Evolutionary conservation across 2,888 invertebrate genomes (phyloP), one percentile per base, ranked within the genome.

Genomic region (Antheraea yamamai): DNA sequence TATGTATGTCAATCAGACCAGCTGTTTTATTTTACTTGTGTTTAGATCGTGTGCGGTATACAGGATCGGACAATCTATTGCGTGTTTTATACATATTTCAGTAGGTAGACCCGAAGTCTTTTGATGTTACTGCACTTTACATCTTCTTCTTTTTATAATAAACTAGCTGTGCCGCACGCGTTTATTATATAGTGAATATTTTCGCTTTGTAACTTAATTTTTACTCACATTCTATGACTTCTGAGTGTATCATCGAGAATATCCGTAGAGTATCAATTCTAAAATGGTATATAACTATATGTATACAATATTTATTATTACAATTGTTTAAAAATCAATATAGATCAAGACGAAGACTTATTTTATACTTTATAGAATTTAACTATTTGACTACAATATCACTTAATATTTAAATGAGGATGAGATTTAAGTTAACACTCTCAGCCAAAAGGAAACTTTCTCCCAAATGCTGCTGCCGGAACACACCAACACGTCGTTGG

Each of bases 11-110:
- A 30, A 30, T 30, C 30, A n/a, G 8, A 61, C n/a, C 10, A 61
- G 23, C 71, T 39, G 23, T 30, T n/a, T 7, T 16, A 12, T 23
- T 61, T 61, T 61, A 23, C 3, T 61, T 61, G 23, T 23, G 12
- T 23, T 8, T 61, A 61, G 23, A 61, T 23, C 23, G 61, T 61
- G 23, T 61, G n/a, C 61, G 61, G 23, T 61, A 23, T 61, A 23
- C 61, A 61, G n/a, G 61, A 61, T 61, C 61, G 12, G 61, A 61
- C 23, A 61, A 23, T 61, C 61, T 61, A 61, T 61, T 61, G 61
- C 61, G 10, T 7, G 61, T 61, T 61, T 61, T 61, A 61, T 61
- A 61, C 23, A 61, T 23, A 61, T 23, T 61, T 61, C n/a, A 61
- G 61, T 23, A 61, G 61, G n/a, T 23, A 23, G 61, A 61, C 23